Percentiles rank a stretch among this genome's conserved stretches.
Evolutionary conservation across 2,888 invertebrate species (phyloP).

Genomic region (Andrena chrysosceles): DNA sequence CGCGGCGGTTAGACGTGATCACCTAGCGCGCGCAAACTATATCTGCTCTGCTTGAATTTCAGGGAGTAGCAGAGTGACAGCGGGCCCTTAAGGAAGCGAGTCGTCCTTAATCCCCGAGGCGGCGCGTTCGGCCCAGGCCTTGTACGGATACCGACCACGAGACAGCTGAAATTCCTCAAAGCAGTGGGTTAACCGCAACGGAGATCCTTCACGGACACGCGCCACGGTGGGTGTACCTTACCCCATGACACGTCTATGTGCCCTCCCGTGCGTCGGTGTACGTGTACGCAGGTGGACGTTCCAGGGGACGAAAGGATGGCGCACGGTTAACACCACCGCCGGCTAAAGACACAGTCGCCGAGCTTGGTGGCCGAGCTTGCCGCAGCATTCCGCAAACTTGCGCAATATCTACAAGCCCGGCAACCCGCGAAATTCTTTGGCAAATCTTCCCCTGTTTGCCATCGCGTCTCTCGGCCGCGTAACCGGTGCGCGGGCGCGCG

Average conservation of each 20-base stretch:
- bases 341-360: conserved; percentile 27
- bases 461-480: neutral
- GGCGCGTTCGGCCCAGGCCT: conserved; percentile 37
- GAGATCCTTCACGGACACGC: conserved; percentile 48
- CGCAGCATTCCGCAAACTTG: conserved; percentile 62
- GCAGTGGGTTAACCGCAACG: conserved; percentile 59
- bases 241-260: neutral
- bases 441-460: conserved; percentile 33
- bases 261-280: neutral
- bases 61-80: conserved; percentile 41
- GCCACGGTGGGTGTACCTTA: neutral
- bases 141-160: conserved; percentile 48
- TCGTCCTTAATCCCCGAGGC: conserved; percentile 61
- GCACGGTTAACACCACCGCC: neutral
- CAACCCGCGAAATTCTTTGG: conserved; percentile 50
- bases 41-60: conserved; percentile 68
- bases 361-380: conserved; percentile 25
- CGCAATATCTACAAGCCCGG: conserved; percentile 52
- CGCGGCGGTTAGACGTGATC: conserved; percentile 17
- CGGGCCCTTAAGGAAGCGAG: conserved; percentile 56
- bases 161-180: conserved; percentile 65
- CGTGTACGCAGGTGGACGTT: conserved; percentile 45
- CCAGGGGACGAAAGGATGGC: conserved; percentile 16
- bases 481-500: conserved; percentile 9
- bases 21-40: conserved; percentile 24